Evolutionary conservation across 1,140 invertebrate genomes (phyloP), one percentile per base, ranked within the genome.

Genomic region (Elysia chlorotica): DNA sequence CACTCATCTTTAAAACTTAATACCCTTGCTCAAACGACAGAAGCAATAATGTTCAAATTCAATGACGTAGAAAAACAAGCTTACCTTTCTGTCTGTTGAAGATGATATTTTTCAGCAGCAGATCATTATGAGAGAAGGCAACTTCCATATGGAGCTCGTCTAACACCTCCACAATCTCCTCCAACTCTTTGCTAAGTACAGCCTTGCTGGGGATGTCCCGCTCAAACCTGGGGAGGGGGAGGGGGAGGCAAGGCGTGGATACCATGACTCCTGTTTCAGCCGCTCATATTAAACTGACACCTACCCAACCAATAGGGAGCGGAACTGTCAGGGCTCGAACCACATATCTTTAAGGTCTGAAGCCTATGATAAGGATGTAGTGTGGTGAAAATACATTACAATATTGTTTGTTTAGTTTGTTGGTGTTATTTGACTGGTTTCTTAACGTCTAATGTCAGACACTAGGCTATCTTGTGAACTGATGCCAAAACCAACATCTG

Each of bases 91-190:
- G n/a, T n/a, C n/a, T n/a, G n/a, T n/a, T 92, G 82, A 93, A 93
- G 66, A 99, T 92, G 71, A 99, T 92, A 89, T 99, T 99, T 80
- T 92, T 94, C 73, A 98, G 89, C 76, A 99, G 89, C 70, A 99
- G 91, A 90, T 99, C 98, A 89, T 99, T 99, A 89, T 99, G 98
- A 85, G 93, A 93, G 89, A 98, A 98, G 28, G 98, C 96, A 73
- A 97, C 86, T n/a, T 94, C 93, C 88, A 92, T 94, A 72, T 91
- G 85, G 28, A 93, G 83, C 75, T 88, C 87, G 61, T 89, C 88
- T 74, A 97, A 88, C 76, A 91, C 88, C 31, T 89, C 86, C 83
- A 93, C 92, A 65, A 98, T 83, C 30, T 87, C 85, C 38, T 90
- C 86, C 77, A 93, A 91, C 88, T 97, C 94, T 76, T 90, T 86